A percentile compares a stretch with the other conserved stretches of the same genome.
These are phyloP conservation scores for Malthinus seriepunctatus DNA, from an alignment of 2,888 invertebrate species.

Conservation along the genomic window DNA sequence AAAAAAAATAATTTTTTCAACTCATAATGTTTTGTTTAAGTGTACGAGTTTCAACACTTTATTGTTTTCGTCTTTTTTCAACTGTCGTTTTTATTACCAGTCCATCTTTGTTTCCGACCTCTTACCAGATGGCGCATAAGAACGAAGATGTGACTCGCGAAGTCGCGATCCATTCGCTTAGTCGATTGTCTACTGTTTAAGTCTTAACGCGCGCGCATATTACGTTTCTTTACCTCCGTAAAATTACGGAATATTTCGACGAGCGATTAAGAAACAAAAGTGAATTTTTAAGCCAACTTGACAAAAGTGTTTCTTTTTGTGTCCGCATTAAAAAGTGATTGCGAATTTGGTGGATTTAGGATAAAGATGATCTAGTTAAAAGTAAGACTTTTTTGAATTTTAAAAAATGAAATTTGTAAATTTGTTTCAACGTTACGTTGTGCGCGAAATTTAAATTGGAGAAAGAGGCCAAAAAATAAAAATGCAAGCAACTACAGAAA, in stretches of 20 bases:
- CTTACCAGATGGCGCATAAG: conserved; percentile 52
- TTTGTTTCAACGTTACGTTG: no score
- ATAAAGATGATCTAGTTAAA: no score
- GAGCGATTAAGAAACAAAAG: conserved; percentile 30
- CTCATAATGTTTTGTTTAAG: conserved; percentile 34
- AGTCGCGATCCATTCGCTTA: conserved; percentile 49
- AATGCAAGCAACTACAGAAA: conserved; percentile 33
- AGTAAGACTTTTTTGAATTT: no score
- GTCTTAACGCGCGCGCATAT: conserved; percentile 66
- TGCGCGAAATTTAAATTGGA: no score
- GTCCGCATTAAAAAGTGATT: no score
- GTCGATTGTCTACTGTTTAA: conserved; percentile 59
- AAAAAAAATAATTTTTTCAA: conserved; percentile 7
- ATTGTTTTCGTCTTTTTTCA: conserved; percentile 22
- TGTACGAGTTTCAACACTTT: conserved; percentile 37
- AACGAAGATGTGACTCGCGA: conserved; percentile 47
- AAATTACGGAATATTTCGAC: conserved; percentile 30
- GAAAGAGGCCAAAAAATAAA: no score
- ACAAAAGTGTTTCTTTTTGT: no score
- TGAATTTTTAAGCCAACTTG: background rate
- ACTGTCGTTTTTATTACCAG: conserved; percentile 1
- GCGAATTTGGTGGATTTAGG: no score
- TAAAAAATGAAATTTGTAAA: no score
- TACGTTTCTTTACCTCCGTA: conserved; percentile 6
- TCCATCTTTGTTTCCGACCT: conserved; percentile 35